Percentiles rank a stretch among this genome's conserved stretches.
Evolutionary conservation across 2,113 vertebrate species (phyloP).

Genomic region (Mus spicilegus): DNA sequence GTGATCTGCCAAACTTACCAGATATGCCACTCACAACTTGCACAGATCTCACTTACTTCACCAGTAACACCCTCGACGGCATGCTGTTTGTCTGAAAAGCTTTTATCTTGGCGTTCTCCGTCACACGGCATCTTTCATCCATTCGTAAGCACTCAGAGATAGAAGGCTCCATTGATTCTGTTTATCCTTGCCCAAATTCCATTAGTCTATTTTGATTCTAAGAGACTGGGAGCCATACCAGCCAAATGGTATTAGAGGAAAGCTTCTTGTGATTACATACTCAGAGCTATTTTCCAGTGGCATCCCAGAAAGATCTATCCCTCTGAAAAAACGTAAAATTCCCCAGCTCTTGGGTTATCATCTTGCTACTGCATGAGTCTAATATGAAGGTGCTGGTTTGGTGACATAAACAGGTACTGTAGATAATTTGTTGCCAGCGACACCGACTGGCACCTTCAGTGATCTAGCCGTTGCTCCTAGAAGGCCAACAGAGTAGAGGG

Average conservation of each 20-base stretch:
- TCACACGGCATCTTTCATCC: background rate
- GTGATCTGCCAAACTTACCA: background rate
- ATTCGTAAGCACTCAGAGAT: constrained; percentile 49
- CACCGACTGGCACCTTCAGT: background rate
- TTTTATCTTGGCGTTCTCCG: background rate
- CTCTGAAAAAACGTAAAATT: background rate
- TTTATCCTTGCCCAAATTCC: constrained; percentile 64
- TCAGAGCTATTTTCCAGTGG: constrained; percentile 35
- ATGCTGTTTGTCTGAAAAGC: background rate
- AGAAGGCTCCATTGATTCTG: constrained; percentile 52
- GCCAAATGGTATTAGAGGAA: constrained; percentile 34
- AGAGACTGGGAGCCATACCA: constrained; percentile 37
- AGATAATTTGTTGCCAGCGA: constrained; percentile 6
- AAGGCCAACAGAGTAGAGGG: background rate
- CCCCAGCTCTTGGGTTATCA: constrained; percentile 15
- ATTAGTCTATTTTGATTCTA: constrained; percentile 65
- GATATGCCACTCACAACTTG: background rate
- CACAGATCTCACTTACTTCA: background rate
- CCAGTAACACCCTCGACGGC: background rate
- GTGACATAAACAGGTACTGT: background rate
- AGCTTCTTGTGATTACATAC: constrained; percentile 22
- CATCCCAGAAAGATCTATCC: constrained; percentile 51
- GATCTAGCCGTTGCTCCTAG: background rate
- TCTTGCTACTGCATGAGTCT: constrained; percentile 16
- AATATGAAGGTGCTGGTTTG: background rate